Base-by-base conservation (phyloP, 2,888 invertebrate genomes). In the Drosophila longiperda region DNA sequence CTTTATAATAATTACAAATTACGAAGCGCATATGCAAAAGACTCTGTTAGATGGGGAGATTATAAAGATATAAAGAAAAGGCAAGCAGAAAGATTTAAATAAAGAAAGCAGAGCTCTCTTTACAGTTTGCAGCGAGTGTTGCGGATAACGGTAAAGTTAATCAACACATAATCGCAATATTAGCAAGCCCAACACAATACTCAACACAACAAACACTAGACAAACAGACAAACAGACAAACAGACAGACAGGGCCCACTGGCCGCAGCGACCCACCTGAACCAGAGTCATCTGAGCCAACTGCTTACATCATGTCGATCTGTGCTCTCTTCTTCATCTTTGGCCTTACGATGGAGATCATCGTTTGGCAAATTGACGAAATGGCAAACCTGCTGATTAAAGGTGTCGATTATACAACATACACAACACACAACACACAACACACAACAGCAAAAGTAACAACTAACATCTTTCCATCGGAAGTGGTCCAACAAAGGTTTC, bases 131-230 rank as follows among this genome's bases (percentile, higher is more conserved):
- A 17, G 40, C n/a, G 17, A 33, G 52, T 66, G 70, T 63, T 59
- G 66, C 49, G 53, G 64, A 68, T 67, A 81, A 78, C 86, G 75
- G 83, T 81, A 55, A 54, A 80, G 78, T 80, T 84, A 80, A 87
- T 84, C 80, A 82, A 80, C 82, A 66, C 80, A 78, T 85, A 87
- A 87, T 87, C 85, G 80, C 82, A 82, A 83, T 84, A 84, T 86
- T 87, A 87, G 75, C 82, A 66, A 38, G 58, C 33, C 66, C 62
- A 55, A 63, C 49, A 29, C 49, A 45, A 45, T 11, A 20, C 26
- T 26, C 20, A 49, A 29, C 49, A 48, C 23, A 54, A 9, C 17
- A 65, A 65, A 70, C 65, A 72, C 65, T 48, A 45, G 54, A 5
- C 17, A 36, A 4, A 17, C 6, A 33, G 52, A 3, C 8, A 36